These are phyloP conservation scores for Aphidoletes aphidimyza DNA, from an alignment of 2,888 invertebrate genomes.

Conservation along the genomic window DNA sequence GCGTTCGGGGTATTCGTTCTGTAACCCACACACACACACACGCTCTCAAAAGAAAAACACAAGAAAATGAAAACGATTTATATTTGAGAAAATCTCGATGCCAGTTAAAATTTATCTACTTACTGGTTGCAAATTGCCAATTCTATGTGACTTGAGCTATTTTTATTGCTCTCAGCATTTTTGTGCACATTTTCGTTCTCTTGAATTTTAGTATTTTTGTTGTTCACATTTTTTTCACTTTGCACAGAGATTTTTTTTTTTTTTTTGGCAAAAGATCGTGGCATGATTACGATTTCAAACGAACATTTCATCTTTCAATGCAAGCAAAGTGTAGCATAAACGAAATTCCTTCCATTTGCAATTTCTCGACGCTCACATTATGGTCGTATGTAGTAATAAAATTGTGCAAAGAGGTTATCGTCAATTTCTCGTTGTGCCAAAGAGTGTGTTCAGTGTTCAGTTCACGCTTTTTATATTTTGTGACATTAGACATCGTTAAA, in stretches of 20 bases:
- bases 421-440: not conserved
- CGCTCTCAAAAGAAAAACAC: not conserved
- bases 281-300: constrained; percentile 36
- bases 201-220: not conserved
- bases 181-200: not conserved
- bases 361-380: not conserved
- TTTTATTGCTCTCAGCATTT: constrained; percentile 13
- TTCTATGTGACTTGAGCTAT: constrained; percentile 11
- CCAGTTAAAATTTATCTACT: constrained; percentile 43
- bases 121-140: not conserved
- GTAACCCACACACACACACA: not conserved
- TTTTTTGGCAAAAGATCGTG: constrained; percentile 22
- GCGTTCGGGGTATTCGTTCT: too few relatives aligned
- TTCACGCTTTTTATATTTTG: not conserved
- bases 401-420: not conserved
- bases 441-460: not conserved
- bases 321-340: not conserved
- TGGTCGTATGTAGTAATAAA: constrained; percentile 8
- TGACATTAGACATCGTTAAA: constrained; percentile 26
- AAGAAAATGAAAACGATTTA: constrained; percentile 12
- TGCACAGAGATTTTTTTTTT: not conserved
- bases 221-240: not conserved
- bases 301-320: constrained; percentile 30
- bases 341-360: constrained; percentile 31
- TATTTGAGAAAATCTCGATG: not conserved